These are phyloP conservation scores for Gasterosteus aculeatus DNA, from an alignment of 2,113 vertebrate species.

Conservation along the genomic window DNA sequence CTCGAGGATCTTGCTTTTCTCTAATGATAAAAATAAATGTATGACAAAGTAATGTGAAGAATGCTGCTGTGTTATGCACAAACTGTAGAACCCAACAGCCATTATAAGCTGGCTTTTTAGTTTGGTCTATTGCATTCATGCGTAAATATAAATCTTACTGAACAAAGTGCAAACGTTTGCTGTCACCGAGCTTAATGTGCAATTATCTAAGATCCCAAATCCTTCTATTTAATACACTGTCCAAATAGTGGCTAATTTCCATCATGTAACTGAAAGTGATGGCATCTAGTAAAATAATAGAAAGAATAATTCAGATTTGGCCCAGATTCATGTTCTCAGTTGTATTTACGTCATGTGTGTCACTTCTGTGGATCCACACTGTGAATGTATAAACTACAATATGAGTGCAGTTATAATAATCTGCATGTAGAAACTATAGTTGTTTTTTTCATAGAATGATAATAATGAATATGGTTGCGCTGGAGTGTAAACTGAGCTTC, in stretches of 20 bases:
- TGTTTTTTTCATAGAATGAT: neutral
- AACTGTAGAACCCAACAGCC: neutral
- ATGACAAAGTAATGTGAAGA: neutral
- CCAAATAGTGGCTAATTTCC: conserved; percentile 22
- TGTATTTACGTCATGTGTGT: conserved; percentile 30
- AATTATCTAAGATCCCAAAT: neutral
- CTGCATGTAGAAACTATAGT: conserved; percentile 11
- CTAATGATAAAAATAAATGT: neutral
- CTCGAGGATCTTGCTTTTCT: neutral
- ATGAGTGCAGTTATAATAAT: conserved; percentile 18
- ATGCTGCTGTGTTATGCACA: neutral
- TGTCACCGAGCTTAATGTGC: neutral
- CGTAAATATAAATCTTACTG: neutral
- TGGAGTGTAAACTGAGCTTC: conserved; percentile 9
- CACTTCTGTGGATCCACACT: conserved; percentile 18
- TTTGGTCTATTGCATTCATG: too few species aligned
- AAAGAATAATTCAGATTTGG: conserved; percentile 28
- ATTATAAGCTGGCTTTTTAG: neutral
- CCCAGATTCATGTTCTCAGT: conserved; percentile 51
- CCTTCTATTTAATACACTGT: conserved; percentile 10
- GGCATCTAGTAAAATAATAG: conserved; percentile 24
- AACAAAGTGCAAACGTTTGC: neutral
- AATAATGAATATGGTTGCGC: neutral
- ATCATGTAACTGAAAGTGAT: conserved; percentile 15
- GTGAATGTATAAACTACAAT: conserved; percentile 28